Conservation (phyloP, 2,797 vertebrate species). For the Chaenodraco wilsoni region DNA sequence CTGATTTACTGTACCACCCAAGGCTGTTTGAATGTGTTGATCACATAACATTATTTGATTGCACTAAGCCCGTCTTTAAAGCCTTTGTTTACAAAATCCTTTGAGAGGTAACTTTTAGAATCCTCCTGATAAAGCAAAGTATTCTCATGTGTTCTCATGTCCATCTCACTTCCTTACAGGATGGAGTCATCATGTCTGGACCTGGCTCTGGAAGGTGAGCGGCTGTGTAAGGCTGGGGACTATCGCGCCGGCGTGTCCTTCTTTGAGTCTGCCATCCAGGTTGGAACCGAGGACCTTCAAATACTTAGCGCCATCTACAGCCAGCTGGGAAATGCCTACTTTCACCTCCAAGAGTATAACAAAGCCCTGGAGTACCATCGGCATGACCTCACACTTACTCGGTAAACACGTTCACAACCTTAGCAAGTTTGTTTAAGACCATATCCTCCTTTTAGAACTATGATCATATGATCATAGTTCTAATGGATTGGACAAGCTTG, state of each 20-base stretch:
- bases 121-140: too few relatives aligned
- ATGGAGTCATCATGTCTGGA: slow-evolving; percentile 98
- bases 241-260: slow-evolving; percentile 91
- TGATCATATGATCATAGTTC: too few relatives aligned
- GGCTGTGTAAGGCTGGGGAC: slow-evolving; percentile 92
- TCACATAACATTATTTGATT: too few relatives aligned
- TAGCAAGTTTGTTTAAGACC: neutral
- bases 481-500: neutral
- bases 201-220: slow-evolving; percentile 94
- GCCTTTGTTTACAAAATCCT: too few relatives aligned
- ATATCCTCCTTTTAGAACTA: neutral
- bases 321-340: slow-evolving; percentile 97
- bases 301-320: slow-evolving; percentile 98
- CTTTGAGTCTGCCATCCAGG: slow-evolving; percentile 96
- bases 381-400: slow-evolving; percentile 91
- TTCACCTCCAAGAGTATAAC: slow-evolving; percentile 93
- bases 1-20: too few relatives aligned
- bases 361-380: slow-evolving; percentile 96
- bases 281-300: slow-evolving; percentile 97
- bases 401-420: slow-evolving; percentile 44
- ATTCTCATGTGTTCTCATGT: slow-evolving; percentile 2
- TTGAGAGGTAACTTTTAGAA: too few relatives aligned
- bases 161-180: slow-evolving; percentile 73
- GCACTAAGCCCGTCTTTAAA: too few relatives aligned
- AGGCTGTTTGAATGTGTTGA: too few relatives aligned